A percentile compares a stretch with the other conserved stretches of the same genome.
Conservation (phyloP, 2,888 invertebrate species). For the Aelia acuminata region DNA sequence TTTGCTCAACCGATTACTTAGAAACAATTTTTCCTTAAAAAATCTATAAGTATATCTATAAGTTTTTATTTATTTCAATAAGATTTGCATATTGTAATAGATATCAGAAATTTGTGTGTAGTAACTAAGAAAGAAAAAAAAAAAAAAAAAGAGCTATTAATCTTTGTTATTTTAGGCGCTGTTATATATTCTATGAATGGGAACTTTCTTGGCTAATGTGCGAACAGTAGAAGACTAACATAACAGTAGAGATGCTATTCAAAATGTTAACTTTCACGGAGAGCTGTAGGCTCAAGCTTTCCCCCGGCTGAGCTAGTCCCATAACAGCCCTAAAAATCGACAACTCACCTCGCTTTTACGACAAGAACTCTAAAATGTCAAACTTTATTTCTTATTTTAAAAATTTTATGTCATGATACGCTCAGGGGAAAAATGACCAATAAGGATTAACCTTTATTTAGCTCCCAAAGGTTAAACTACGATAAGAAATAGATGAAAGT, state of each 20-base stretch:
- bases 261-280: slow-evolving; percentile 40
- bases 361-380: too few relatives aligned
- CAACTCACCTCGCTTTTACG: background rate
- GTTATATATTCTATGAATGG: background rate
- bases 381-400: too few relatives aligned
- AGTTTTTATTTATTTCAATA: too few relatives aligned
- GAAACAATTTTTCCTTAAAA: too few relatives aligned
- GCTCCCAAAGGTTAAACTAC: too few relatives aligned
- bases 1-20: too few relatives aligned
- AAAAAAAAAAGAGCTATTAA: background rate
- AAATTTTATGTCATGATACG: too few relatives aligned
- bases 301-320: background rate
- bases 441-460: too few relatives aligned
- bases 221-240: background rate
- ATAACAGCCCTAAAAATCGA: background rate
- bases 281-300: background rate
- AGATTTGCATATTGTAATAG: too few relatives aligned
- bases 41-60: too few relatives aligned
- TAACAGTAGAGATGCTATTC: slow-evolving; percentile 41
- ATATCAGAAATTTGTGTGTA: background rate
- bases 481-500: too few relatives aligned
- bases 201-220: slow-evolving; percentile 14
- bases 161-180: background rate
- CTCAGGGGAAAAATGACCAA: too few relatives aligned
- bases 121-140: background rate